phyloP scores from a whole-genome alignment of 2,113 vertebrate genomes.

The Uria lomvia region DNA sequence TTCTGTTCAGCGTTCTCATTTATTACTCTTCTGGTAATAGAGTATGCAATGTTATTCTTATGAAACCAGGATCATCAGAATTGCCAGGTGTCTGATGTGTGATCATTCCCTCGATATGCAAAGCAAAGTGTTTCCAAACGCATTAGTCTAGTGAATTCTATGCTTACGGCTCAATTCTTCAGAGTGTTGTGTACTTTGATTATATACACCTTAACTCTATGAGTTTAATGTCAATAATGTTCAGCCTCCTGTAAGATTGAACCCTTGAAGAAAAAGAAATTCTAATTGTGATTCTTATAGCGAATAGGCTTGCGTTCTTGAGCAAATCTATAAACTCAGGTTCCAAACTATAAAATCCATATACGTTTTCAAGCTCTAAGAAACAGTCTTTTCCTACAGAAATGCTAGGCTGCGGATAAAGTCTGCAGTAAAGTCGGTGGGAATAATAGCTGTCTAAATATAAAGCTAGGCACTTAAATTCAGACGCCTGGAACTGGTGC shows the following conservation, averaged over 20 bases:
- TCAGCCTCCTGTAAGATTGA: slow-evolving; percentile 32
- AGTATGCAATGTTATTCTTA: slow-evolving; percentile 36
- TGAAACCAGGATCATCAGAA: slow-evolving; percentile 35
- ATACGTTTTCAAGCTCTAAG: neutral
- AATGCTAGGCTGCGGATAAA: neutral
- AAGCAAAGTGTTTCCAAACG: slow-evolving; percentile 39
- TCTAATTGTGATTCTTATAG: neutral
- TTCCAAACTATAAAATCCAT: slow-evolving; percentile 9
- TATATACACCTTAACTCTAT: neutral
- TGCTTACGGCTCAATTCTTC: slow-evolving; percentile 20
- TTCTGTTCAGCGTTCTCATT: slow-evolving; percentile 32
- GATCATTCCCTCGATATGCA: slow-evolving; percentile 41
- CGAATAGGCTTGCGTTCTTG: neutral
- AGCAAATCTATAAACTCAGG: neutral
- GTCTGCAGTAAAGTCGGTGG: neutral
- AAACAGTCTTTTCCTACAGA: neutral
- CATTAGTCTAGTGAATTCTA: neutral
- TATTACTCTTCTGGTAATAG: slow-evolving; percentile 43
- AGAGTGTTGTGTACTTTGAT: slow-evolving; percentile 11
- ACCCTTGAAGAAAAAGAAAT: slow-evolving; percentile 2
- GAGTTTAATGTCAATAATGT: slow-evolving; percentile 25
- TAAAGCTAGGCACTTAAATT: neutral
- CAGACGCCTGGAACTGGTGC: neutral
- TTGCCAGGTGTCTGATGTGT: slow-evolving; percentile 51
- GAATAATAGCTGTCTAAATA: neutral